Evolutionary conservation across 2,113 vertebrate genomes (phyloP), one percentile per base, ranked within the genome.

Genomic region (Mionectes macconnelli): DNA sequence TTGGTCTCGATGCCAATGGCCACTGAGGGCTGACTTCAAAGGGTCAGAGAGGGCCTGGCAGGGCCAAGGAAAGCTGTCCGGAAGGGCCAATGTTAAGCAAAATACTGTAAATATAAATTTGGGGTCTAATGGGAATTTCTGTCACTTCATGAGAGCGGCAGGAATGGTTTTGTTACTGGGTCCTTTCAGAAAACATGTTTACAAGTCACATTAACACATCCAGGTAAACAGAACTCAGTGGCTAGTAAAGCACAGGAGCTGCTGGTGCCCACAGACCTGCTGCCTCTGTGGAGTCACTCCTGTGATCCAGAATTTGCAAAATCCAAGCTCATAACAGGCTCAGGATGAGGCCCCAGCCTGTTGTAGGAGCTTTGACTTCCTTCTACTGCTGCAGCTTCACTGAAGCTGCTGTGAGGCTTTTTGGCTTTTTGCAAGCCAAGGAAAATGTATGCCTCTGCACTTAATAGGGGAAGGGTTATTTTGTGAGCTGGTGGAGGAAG

Each of bases 1-100:
- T 25, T 0, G 0, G 15, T 33, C 64, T 66, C 2, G 0, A 3
- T 21, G 44, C 45, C 52, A 79, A 14, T 2, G 55, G 44, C 33
- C 30, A 33, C 53, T 0, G 2, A 50, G 45, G 42, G 15, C 74
- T 63, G 62, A 15, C 44, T n/a, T 76, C 14, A 45, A 27, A 69
- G 76, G 47, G 42, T 30, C 75, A 64, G 45, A 50, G 53, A 37
- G 53, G 15, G 28, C 6, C 52, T 45, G 68, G 33, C 63, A 69
- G 35, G 24, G 31, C 76, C 3, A 4, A 35, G 68, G 37, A 77
- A 57, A 89, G 37, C 24, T 77, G 14, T 20, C 57, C 15, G 14
- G 49, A 73, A 31, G 30, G 74, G 39, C 24, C 37, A 68, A 4
- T 3, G 2, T 47, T 56, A 76, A 60, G 28, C 37, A 68, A 15